Base-by-base conservation (phyloP, 2,113 vertebrate genomes). In the Euleptes europaea region DNA sequence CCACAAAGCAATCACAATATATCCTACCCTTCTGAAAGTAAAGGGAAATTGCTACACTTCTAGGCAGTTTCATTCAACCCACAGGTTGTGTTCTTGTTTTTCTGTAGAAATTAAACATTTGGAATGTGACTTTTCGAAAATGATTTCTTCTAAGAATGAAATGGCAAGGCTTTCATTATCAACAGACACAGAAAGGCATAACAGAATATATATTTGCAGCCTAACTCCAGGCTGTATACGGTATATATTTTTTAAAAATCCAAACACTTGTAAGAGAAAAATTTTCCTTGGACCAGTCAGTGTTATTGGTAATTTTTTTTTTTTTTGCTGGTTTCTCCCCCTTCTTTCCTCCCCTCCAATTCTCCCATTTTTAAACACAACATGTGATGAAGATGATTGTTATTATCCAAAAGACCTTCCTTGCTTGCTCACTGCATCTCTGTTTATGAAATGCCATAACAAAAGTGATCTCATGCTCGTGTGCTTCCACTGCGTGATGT, bases 371-470 rank as follows among this genome's bases (percentile, higher is more conserved):
- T 94, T 92, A 93, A 92, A 93, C 88, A 87, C 73, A 83, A 90
- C 0, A 31, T 87, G 75, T 92, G 90, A 86, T 91, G 86, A 83
- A 91, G 93, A 88, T 2, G 19, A 91, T 73, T 80, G 86, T 90
- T 93, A 86, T 90, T 90, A 92, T 93, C 94, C 92, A 83, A 87
- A 94, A 93, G 93, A 87, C 92, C 90, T 94, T 91, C 78, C 92
- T 93, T 90, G 94, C 94, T 95, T 90, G 93, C 94, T 94, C 92
- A 38, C 90, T 85, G 91, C 90, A 91, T 95, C 91, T 93, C 93
- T 96, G 95, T 95, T 95, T 96, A 94, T 92, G 95, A 97, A 97
- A 97, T 96, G 95, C 96, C 95, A 96, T 94, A 96, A 95, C 96
- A 95, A 95, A 96, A 97, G 96, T 95, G 94, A 96, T 95, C 93